These are phyloP conservation scores for Phymanthus crucifer DNA, from an alignment of 92 coral and sea anemone genomes.

Conservation along the genomic window DNA sequence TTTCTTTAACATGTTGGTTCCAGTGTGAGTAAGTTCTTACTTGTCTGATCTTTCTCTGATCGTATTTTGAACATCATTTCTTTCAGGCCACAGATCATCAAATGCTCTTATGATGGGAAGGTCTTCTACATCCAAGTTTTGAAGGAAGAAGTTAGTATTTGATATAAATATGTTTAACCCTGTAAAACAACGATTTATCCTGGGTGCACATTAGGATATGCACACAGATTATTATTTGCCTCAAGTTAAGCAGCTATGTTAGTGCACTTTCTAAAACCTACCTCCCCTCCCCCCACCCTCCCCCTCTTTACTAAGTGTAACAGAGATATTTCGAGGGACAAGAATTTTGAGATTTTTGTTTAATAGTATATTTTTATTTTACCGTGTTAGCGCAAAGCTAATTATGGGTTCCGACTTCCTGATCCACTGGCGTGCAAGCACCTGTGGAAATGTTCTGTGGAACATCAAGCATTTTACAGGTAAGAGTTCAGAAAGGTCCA, in stretches of 20 bases:
- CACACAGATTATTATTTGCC: not conserved
- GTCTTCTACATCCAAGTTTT: constrained; percentile 93
- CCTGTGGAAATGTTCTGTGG: constrained; percentile 97
- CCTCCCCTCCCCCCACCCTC: not conserved
- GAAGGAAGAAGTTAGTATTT: constrained; percentile 79
- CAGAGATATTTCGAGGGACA: too few relatives aligned
- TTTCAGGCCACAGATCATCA: constrained; percentile 76
- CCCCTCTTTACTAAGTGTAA: too few relatives aligned
- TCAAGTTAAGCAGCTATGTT: not conserved
- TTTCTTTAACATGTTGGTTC: not conserved
- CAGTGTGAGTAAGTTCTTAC: not conserved
- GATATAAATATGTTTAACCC: not conserved
- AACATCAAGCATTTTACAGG: constrained; percentile 97
- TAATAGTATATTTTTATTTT: not conserved
- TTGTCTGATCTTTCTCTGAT: not conserved
- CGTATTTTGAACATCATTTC: not conserved
- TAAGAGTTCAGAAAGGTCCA: constrained; percentile 26
- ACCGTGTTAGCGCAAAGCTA: constrained; percentile 85
- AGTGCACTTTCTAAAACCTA: not conserved
- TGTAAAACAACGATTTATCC: not conserved
- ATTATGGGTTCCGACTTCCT: constrained; percentile 97
- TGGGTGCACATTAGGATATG: too few relatives aligned
- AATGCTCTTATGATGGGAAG: constrained; percentile 92
- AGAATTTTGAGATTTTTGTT: not conserved
- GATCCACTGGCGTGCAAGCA: constrained; percentile 98